These are phyloP conservation scores for Drosophila picticornis DNA, from an alignment of 2,888 invertebrate species.

Conservation along the genomic window DNA sequence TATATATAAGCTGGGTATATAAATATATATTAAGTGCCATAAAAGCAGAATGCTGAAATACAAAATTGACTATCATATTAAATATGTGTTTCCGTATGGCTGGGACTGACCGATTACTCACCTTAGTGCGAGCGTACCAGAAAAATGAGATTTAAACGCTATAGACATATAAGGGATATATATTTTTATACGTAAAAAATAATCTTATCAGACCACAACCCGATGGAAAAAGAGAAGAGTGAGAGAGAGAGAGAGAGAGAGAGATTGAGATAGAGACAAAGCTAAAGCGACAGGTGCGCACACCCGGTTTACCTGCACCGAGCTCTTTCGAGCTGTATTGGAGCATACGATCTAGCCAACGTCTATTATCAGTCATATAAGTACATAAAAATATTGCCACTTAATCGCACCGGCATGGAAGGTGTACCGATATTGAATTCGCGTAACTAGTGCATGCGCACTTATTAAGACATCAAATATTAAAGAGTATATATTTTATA, in stretches of 20 bases:
- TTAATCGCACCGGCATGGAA: conserved; percentile 58
- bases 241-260: conserved; percentile 2
- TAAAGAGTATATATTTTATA: conserved; percentile 22
- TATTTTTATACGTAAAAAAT: conserved; percentile 60
- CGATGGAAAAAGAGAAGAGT: conserved; percentile 44
- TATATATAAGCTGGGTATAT: conserved; percentile 33
- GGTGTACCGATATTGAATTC: conserved; percentile 46
- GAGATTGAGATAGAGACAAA: conserved; percentile 5
- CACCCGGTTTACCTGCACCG: conserved; percentile 54
- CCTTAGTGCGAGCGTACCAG: conserved; percentile 53
- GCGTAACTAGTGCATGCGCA: conserved; percentile 54
- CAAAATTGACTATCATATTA: conserved; percentile 50
- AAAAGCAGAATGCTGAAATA: conserved; percentile 61
- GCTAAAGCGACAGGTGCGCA: conserved; percentile 66
- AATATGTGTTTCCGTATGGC: conserved; percentile 30
- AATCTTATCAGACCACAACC: conserved; percentile 67
- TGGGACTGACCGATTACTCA: conserved; percentile 47
- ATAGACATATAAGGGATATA: conserved; percentile 48
- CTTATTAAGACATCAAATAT: conserved; percentile 33
- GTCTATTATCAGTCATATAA: conserved; percentile 59
- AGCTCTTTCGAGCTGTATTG: conserved; percentile 27
- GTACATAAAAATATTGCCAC: conserved; percentile 40
- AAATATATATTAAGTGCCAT: conserved; percentile 79
- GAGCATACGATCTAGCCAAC: conserved; percentile 24
- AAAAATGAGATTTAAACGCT: conserved; percentile 23